Conservation (phyloP, 2,113 vertebrate species). For the Pachyramphus minor region DNA sequence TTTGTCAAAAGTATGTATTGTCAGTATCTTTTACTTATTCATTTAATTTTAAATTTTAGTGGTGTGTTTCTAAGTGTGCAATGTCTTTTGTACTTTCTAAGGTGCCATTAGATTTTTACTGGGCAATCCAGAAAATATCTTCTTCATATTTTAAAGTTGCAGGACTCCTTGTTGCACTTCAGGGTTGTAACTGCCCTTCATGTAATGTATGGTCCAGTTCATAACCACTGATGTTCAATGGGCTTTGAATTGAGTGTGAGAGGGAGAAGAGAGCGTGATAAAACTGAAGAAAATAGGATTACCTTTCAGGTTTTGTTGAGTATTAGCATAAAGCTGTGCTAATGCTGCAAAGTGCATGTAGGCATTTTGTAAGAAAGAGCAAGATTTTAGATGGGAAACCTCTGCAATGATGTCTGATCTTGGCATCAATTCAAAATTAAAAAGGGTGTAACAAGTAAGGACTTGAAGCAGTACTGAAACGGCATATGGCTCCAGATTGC, state of each 20-base stretch:
- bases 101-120: not conserved
- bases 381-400: not conserved
- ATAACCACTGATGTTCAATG: not conserved
- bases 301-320: not conserved
- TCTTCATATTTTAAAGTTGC: not conserved
- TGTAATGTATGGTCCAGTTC: not conserved
- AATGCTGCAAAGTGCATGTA: not conserved
- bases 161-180: not conserved
- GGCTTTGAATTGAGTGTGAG: not conserved
- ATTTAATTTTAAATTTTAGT: not conserved
- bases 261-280: not conserved
- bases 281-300: not conserved
- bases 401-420: conserved; percentile 38
- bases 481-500: conserved; percentile 60
- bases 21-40: not conserved
- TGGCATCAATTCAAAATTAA: conserved; percentile 35
- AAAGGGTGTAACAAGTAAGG: conserved; percentile 23
- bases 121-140: not conserved
- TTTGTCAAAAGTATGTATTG: conserved; percentile 92
- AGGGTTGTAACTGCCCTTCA: not conserved
- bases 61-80: not conserved
- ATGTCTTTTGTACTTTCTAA: not conserved
- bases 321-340: not conserved
- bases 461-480: conserved; percentile 26
- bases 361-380: not conserved